Percentiles rank a stretch among this genome's conserved stretches.
phyloP scores from a whole-genome alignment of 2,113 vertebrate genomes.

The Psettodes erumei region DNA sequence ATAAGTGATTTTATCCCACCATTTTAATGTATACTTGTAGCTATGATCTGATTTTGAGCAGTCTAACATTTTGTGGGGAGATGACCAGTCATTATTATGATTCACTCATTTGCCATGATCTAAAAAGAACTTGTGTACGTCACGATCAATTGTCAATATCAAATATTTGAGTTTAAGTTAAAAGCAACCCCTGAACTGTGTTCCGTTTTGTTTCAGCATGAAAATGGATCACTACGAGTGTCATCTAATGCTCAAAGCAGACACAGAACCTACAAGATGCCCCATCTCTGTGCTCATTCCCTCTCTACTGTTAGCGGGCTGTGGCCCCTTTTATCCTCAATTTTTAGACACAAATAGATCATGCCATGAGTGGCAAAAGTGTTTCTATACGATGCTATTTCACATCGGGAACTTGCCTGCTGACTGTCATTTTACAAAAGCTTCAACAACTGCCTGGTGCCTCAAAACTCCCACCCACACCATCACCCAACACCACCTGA shows the following conservation, averaged over 20 bases:
- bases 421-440: conserved; percentile 14
- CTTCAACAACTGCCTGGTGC: conserved; percentile 24
- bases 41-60: not conserved
- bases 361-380: conserved; percentile 1
- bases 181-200: not conserved
- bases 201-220: no score
- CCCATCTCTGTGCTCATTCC: not conserved
- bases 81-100: not conserved
- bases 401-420: not conserved
- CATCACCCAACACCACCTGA: not conserved
- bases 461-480: not conserved
- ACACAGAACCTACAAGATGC: not conserved
- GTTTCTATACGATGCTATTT: not conserved
- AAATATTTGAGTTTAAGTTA: not conserved
- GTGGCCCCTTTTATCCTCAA: not conserved
- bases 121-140: no score
- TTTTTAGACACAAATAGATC: conserved; percentile 35
- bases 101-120: not conserved
- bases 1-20: not conserved
- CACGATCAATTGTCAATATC: no score
- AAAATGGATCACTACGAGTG: not conserved
- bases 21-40: not conserved
- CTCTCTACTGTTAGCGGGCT: no score
- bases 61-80: not conserved
- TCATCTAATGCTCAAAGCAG: not conserved